Evolutionary conservation across 2,888 invertebrate genomes (phyloP).

Genomic region (Drosophila siamana): DNA sequence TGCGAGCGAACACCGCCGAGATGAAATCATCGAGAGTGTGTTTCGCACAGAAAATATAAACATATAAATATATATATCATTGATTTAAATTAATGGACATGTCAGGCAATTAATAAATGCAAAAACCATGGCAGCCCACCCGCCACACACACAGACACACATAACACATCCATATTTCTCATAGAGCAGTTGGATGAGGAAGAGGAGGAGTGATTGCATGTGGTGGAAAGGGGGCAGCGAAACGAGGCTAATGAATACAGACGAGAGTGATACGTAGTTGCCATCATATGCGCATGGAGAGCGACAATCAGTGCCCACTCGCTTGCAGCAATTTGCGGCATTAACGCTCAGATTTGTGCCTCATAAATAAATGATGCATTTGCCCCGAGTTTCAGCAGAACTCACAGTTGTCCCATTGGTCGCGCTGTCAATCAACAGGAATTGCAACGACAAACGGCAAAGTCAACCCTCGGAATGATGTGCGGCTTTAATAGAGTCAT

Average conservation of each 20-base stretch:
- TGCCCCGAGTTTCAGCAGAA: slow-evolving; percentile 22
- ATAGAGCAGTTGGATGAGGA: not conserved
- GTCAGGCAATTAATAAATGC: slow-evolving; percentile 86
- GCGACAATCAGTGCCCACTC: slow-evolving; percentile 19
- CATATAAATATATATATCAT: slow-evolving; percentile 71
- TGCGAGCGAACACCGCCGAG: slow-evolving; percentile 5
- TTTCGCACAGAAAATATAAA: slow-evolving; percentile 26
- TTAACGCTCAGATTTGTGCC: slow-evolving; percentile 45
- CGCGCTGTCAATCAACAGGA: slow-evolving; percentile 68
- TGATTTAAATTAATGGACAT: slow-evolving; percentile 85
- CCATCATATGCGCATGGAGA: slow-evolving; percentile 2
- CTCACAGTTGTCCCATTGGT: slow-evolving; percentile 40
- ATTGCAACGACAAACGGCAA: slow-evolving; percentile 15
- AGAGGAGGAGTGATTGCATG: not conserved
- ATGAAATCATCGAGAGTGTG: slow-evolving; percentile 34
- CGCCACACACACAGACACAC: not conserved
- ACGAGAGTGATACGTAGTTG: slow-evolving; percentile 10
- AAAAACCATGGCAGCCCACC: slow-evolving; percentile 80
- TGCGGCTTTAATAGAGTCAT: slow-evolving; percentile 73
- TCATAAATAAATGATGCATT: slow-evolving; percentile 50
- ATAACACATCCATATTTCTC: no score
- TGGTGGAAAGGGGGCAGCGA: not conserved
- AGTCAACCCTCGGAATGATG: slow-evolving; percentile 28
- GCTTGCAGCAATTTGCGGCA: slow-evolving; percentile 13
- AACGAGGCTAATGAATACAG: slow-evolving; percentile 40